Base-by-base conservation (phyloP, 2,888 invertebrate genomes). In the Linhomoeus sp. region DNA sequence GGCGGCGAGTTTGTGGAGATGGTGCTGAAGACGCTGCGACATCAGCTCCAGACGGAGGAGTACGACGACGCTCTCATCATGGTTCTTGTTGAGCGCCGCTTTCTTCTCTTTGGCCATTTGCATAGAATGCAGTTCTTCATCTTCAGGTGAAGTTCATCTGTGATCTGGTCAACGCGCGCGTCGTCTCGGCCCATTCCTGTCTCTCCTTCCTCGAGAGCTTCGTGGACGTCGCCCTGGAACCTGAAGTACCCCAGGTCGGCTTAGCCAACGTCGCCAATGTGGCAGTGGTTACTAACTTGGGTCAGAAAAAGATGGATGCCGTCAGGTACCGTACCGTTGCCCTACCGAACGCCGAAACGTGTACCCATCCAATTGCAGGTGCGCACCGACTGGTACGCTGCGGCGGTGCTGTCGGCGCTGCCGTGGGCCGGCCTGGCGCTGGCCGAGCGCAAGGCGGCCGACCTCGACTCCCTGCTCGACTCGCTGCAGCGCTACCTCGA, bases 81-180 rank as follows among this genome's bases (percentile, higher is more conserved):
- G 37, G 37, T 40, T 3, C 23, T 38, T 38, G 12, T 33, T 33
- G 9, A 15, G 33, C 15, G 33, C 15, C 12, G 15, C 33, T 9
- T 33, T 9, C n/a, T 19, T 39, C 9, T 9, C 22, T 22, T 39
- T 39, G 39, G 9, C n/a, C 22, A 39, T 2, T 51, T 58, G 19
- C 39, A 54, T 51, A 42, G 55, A 22, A 58, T 57, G 36, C 41
- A 51, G 45, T 45, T 44, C n/a, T 38, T 38, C 19, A 38, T 38
- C n/a, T 83, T 64, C 77, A 85, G 51, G 72, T 94, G 1, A 75
- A 92, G 51, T 97, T 97, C 65, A 74, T 97, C 49, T 81, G 88
- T 1, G 97, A 99, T 70, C 73, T 97, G 53, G 90, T 92, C 0
- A 97, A 97, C 68, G 90, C 90, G 58, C 87, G 88, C 64, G 94